phyloP scores from a whole-genome alignment of 2,797 vertebrate genomes.

The Oreonectes daqikongensis region DNA sequence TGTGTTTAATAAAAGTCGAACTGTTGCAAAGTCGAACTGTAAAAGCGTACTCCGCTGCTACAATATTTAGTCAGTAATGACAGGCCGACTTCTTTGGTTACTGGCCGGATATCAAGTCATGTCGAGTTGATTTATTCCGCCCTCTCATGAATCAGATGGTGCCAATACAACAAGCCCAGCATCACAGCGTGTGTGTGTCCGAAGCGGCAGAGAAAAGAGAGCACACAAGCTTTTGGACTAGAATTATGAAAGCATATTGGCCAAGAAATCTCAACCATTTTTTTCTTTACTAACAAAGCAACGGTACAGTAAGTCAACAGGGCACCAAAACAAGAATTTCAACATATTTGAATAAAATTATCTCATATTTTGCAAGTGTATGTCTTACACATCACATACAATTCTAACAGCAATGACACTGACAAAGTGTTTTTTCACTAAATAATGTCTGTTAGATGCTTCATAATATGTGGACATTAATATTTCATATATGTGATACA shows the following conservation, averaged over 20 bases:
- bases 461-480: not conserved
- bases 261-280: not conserved
- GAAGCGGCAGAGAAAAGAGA: constrained; percentile 1
- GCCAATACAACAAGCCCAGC: constrained; percentile 28
- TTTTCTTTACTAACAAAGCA: not conserved
- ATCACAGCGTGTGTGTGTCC: constrained; percentile 10
- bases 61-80: constrained; percentile 35
- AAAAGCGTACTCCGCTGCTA: constrained; percentile 8
- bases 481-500: not conserved
- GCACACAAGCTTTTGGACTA: not conserved
- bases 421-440: not conserved
- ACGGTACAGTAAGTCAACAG: not conserved
- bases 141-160: constrained; percentile 27
- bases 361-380: not conserved
- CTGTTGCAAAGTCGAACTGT: constrained; percentile 24
- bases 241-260: not conserved
- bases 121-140: constrained; percentile 47
- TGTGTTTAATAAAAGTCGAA: constrained; percentile 32
- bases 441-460: no score
- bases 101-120: constrained; percentile 44
- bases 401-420: not conserved
- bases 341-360: not conserved
- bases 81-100: constrained; percentile 46
- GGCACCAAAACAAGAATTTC: not conserved
- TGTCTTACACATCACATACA: not conserved